These are phyloP conservation scores for Meda fulgida DNA, from an alignment of 2,797 vertebrate genomes.

Conservation along the genomic window DNA sequence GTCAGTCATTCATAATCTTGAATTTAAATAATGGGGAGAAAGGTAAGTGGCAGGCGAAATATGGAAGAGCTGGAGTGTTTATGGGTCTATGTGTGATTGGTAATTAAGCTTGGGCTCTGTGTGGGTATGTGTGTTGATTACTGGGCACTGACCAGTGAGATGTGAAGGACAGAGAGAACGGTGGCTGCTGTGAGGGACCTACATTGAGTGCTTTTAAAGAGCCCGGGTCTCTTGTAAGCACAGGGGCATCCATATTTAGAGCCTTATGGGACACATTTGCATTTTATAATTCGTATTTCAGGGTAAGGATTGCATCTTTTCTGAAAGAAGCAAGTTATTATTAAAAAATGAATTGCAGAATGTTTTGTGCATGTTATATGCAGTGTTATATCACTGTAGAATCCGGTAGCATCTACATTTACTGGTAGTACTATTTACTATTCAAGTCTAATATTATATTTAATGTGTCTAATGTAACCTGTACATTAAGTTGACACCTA, in stretches of 20 bases:
- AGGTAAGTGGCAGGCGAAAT: constrained; percentile 36
- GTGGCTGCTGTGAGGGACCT: constrained; percentile 36
- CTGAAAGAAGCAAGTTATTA: neutral
- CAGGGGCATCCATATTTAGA: constrained; percentile 19
- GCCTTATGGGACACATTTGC: neutral
- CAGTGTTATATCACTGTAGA: neutral
- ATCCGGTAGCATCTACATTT: neutral
- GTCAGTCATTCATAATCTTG: constrained; percentile 58
- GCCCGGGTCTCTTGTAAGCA: neutral
- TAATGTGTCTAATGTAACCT: neutral
- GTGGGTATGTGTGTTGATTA: constrained; percentile 71
- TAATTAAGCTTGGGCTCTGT: constrained; percentile 71
- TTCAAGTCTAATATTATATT: neutral
- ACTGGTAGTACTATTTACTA: neutral
- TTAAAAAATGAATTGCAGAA: neutral
- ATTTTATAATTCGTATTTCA: constrained; percentile 11
- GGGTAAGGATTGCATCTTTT: neutral
- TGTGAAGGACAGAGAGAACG: constrained; percentile 76
- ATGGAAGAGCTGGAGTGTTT: constrained; percentile 48
- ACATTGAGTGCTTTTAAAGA: constrained; percentile 23
- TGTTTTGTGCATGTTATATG: neutral
- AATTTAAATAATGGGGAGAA: constrained; percentile 58
- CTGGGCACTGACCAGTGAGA: constrained; percentile 74
- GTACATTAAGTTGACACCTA: neutral
- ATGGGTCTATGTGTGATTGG: constrained; percentile 57